phyloP scores from a whole-genome alignment of 2,888 invertebrate species.

The Agrochola circellaris region DNA sequence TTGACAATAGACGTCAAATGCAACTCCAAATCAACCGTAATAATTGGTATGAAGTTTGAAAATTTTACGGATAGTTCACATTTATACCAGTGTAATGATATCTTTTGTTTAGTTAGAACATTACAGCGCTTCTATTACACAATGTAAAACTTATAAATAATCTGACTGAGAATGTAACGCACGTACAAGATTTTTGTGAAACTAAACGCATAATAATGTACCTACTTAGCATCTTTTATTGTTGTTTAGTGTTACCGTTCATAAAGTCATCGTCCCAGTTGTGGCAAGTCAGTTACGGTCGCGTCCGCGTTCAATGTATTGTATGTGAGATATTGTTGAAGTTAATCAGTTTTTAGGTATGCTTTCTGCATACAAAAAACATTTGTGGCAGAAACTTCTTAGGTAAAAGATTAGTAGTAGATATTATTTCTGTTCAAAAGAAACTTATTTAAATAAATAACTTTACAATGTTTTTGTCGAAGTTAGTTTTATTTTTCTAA shows the following conservation, averaged over 20 bases:
- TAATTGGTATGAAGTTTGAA: not conserved
- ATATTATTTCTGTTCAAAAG: too few relatives aligned
- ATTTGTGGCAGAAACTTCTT: not conserved
- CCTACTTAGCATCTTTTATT: not conserved
- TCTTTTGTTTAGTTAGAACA: not conserved
- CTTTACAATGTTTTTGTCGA: too few relatives aligned
- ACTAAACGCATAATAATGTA: not conserved
- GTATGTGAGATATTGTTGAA: not conserved
- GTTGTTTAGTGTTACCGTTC: not conserved
- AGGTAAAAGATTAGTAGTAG: not conserved
- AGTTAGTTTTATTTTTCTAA: too few relatives aligned
- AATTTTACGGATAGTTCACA: not conserved
- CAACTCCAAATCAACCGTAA: not conserved
- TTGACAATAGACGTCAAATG: not conserved
- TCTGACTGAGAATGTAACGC: not conserved
- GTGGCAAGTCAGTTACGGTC: constrained; percentile 21
- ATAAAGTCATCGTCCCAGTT: not conserved
- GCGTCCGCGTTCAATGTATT: not conserved
- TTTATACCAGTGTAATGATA: not conserved
- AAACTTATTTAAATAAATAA: not conserved
- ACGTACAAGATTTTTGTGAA: not conserved
- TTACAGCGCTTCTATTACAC: not conserved
- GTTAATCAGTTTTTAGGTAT: too few relatives aligned
- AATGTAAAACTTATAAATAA: not conserved
- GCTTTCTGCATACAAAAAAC: not conserved